phyloP scores from a whole-genome alignment of 2,113 vertebrate genomes.

The Thymallus thymallus region DNA sequence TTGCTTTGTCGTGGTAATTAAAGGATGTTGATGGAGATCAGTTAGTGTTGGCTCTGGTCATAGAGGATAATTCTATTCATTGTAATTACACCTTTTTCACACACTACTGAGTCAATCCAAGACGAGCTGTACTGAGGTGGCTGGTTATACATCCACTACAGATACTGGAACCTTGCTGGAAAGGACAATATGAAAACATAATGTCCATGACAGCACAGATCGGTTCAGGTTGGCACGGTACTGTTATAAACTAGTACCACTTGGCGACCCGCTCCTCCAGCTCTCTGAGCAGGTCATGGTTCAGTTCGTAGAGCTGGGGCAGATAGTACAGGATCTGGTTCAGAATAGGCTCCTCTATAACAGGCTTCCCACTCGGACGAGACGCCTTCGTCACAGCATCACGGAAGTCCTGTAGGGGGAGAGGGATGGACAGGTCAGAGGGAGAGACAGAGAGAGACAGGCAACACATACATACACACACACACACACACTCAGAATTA shows the following conservation, averaged over 20 bases:
- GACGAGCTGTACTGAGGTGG: no score
- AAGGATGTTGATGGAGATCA: background rate
- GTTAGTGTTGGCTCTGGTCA: no score
- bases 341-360: slow-evolving; percentile 91
- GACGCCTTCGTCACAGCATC: slow-evolving; percentile 85
- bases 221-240: no score
- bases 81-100: no score
- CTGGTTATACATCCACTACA: no score
- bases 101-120: no score
- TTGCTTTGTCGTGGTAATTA: background rate
- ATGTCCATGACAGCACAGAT: no score
- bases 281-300: slow-evolving; percentile 90
- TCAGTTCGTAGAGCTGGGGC: slow-evolving; percentile 95
- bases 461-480: background rate
- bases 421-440: background rate
- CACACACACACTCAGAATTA: background rate
- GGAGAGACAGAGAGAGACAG: background rate
- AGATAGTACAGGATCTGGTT: slow-evolving; percentile 96
- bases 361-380: slow-evolving; percentile 84
- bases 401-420: slow-evolving; percentile 85
- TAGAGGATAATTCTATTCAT: no score
- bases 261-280: slow-evolving; percentile 84
- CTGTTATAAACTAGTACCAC: slow-evolving; percentile 69
- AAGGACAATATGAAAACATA: no score
- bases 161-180: no score